Evolutionary conservation across 2,888 invertebrate species (phyloP), one percentile per base, ranked within the genome.

Genomic region (Calephelis perditalis): DNA sequence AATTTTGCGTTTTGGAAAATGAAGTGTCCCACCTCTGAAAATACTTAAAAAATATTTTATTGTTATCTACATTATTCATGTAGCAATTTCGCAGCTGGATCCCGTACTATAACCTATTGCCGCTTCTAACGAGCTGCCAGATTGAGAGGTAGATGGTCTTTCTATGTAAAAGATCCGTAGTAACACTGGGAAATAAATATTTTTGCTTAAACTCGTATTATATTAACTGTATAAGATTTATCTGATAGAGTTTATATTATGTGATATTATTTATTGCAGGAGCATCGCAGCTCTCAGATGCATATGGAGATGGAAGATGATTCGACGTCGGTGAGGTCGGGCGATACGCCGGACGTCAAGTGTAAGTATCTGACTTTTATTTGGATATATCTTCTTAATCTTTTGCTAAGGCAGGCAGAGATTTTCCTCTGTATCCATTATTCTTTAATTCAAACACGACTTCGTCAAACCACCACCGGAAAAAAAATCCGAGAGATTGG

Each of bases 301-400:
- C 96, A 95, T 79, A 94, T 96, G 94, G 96, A 96, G 92, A 93
- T 95, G 93, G 96, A 96, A 95, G 96, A 96, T 95, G 96, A 97
- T 92, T 94, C 96, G 76, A 94, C 95, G 78, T 96, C 96, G 68
- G 93, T 96, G 81, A 93, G 94, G 86, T 94, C 94, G 91, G 95
- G 94, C 92, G 96, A 96, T 84, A 88, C 90, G 73, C 94, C 94
- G 87, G 96, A 96, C 83, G 91, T 92, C 90, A 96, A 96, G 91
- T 92, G 95, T 95, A 79, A 87, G 85, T 84, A 12, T 26, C 4
- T 26, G 26, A 2, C 26, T 26, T 26, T 26, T 3, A 26, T 26
- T 26, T 26, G 26, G 26, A 26, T 26, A 26, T 26, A 26, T 26
- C 26, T 3, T 3, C 26, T 4, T 26, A 26, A 26, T 26, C 26